phyloP scores from a whole-genome alignment of 1,140 invertebrate genomes.

The Globodera rostochiensis region DNA sequence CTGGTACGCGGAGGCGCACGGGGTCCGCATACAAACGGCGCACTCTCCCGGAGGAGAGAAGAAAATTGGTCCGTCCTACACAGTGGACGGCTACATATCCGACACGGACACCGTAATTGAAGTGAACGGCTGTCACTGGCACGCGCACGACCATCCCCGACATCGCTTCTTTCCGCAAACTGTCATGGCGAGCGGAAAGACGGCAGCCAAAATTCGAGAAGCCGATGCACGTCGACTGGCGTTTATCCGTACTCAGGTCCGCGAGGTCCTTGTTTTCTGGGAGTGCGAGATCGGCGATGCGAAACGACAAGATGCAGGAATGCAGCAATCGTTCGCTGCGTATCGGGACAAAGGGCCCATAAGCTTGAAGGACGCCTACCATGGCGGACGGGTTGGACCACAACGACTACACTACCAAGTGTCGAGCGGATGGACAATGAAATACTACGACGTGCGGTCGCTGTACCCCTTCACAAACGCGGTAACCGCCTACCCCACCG shows the following conservation, averaged over 20 bases:
- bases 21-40: background rate
- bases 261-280: conserved; percentile 3
- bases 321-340: background rate
- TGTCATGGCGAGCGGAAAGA: background rate
- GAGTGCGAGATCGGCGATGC: conserved; percentile 5
- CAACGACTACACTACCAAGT: background rate
- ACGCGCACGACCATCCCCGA: background rate
- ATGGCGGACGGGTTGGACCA: conserved; percentile 12
- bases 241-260: background rate
- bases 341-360: background rate
- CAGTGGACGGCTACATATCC: background rate
- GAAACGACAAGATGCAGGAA: background rate
- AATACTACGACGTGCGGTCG: background rate
- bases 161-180: background rate
- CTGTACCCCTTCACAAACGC: conserved; percentile 6
- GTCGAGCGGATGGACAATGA: background rate
- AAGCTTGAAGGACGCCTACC: background rate
- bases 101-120: background rate
- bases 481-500: background rate
- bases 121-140: conserved; percentile 19
- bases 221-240: background rate
- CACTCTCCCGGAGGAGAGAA: conserved; percentile 10
- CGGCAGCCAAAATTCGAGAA: conserved; percentile 6
- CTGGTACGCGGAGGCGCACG: background rate
- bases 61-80: background rate